phyloP scores from a whole-genome alignment of 2,113 vertebrate genomes.

The Phasianus colchicus region DNA sequence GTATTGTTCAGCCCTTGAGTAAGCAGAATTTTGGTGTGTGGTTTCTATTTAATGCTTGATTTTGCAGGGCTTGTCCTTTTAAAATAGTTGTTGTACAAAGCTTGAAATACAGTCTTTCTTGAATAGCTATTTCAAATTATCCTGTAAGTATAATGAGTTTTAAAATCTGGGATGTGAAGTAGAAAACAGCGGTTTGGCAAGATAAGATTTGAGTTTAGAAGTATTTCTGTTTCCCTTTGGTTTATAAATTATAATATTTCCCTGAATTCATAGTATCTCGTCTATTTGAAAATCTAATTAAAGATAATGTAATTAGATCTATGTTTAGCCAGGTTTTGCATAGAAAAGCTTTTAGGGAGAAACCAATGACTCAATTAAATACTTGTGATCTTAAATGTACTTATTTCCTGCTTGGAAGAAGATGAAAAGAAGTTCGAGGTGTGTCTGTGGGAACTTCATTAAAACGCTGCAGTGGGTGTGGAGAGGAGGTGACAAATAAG shows the following conservation, averaged over 20 bases:
- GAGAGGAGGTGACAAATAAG: neutral
- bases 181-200: neutral
- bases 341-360: conserved; percentile 13
- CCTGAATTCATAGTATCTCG: neutral
- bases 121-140: neutral
- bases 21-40: accelerated
- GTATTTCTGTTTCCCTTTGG: neutral
- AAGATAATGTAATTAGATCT: conserved; percentile 52
- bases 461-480: neutral
- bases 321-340: conserved; percentile 62
- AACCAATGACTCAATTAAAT: neutral
- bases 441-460: conserved; percentile 52
- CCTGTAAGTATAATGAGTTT: neutral
- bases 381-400: conserved; percentile 11
- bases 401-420: conserved; percentile 62
- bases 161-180: neutral
- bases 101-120: neutral
- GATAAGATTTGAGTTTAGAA: neutral
- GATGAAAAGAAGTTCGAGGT: conserved; percentile 27
- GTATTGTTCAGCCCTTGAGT: neutral
- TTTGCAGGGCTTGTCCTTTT: neutral
- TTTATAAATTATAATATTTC: conserved; percentile 21
- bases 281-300: conserved; percentile 60
- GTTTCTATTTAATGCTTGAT: neutral
- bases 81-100: neutral